These are phyloP conservation scores for Theristicus caerulescens DNA, from an alignment of 2,113 vertebrate genomes.

Conservation along the genomic window DNA sequence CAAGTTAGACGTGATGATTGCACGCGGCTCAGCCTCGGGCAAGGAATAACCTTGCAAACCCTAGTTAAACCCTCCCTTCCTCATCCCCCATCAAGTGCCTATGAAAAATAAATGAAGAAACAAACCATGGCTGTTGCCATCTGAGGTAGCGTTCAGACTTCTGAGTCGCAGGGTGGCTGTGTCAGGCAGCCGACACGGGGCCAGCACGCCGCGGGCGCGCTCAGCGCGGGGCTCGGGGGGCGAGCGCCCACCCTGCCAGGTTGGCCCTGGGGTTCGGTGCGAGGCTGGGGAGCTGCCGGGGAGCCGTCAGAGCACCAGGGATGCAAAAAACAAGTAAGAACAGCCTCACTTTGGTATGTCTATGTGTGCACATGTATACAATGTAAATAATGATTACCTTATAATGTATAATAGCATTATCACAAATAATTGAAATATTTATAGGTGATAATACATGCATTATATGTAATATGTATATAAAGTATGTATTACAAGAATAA, in stretches of 20 bases:
- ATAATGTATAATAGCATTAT: background rate
- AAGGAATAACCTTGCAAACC: background rate
- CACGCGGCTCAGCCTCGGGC: background rate
- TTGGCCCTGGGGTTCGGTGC: background rate
- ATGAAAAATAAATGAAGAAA: background rate
- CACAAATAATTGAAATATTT: background rate
- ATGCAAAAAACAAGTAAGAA: background rate
- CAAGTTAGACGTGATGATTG: background rate
- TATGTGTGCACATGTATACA: background rate
- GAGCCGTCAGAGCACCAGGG: background rate
- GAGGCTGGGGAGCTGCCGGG: background rate
- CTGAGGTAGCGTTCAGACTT: background rate
- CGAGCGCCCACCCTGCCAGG: background rate
- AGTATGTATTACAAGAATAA: background rate
- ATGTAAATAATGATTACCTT: background rate
- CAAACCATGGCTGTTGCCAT: background rate
- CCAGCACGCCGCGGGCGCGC: rapidly evolving
- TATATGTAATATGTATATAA: background rate
- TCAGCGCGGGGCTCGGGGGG: rapidly evolving
- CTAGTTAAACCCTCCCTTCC: background rate
- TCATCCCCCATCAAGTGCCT: background rate
- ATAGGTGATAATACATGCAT: background rate
- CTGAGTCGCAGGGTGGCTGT: background rate
- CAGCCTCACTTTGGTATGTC: background rate
- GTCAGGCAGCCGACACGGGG: background rate